phyloP scores from a whole-genome alignment of 2,888 invertebrate genomes.

The Alviniconcha strummeri region DNA sequence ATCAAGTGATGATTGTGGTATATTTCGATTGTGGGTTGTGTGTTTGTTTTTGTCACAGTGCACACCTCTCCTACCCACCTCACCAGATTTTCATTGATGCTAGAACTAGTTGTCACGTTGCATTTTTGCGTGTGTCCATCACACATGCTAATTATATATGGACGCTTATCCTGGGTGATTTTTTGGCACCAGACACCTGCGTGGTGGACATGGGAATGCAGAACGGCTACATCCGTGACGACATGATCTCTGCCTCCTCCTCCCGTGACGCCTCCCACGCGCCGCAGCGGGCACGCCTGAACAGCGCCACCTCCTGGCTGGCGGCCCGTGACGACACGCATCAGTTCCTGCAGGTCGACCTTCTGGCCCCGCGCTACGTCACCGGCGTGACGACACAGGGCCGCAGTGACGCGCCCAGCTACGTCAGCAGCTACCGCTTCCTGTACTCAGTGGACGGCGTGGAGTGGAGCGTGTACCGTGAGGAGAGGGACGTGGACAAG shows the following conservation, averaged over 20 bases:
- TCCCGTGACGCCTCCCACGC: conserved; percentile 61
- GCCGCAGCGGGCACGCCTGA: conserved; percentile 76
- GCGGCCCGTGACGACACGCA: conserved; percentile 74
- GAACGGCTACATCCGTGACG: conserved; percentile 76
- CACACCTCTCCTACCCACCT: no score
- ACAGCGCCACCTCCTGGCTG: conserved; percentile 82
- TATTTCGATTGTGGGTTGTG: no score
- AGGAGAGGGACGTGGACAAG: conserved; percentile 76
- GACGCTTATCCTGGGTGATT: no score
- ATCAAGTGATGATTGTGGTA: no score
- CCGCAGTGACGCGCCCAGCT: conserved; percentile 81
- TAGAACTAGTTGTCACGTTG: no score
- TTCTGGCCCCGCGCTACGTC: conserved; percentile 83
- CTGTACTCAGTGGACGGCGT: conserved; percentile 83
- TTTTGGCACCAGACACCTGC: conserved; percentile 63
- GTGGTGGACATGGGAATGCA: conserved; percentile 84
- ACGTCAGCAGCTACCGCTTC: conserved; percentile 85
- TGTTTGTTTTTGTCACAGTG: no score
- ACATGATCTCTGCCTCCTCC: conserved; percentile 82
- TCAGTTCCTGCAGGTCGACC: conserved; percentile 77
- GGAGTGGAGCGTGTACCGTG: conserved; percentile 77
- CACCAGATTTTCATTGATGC: no score
- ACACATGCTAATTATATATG: no score
- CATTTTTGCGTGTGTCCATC: no score
- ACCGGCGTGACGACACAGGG: conserved; percentile 88